Conservation (phyloP, 2,113 vertebrate genomes). For the Albula glossodonta region DNA sequence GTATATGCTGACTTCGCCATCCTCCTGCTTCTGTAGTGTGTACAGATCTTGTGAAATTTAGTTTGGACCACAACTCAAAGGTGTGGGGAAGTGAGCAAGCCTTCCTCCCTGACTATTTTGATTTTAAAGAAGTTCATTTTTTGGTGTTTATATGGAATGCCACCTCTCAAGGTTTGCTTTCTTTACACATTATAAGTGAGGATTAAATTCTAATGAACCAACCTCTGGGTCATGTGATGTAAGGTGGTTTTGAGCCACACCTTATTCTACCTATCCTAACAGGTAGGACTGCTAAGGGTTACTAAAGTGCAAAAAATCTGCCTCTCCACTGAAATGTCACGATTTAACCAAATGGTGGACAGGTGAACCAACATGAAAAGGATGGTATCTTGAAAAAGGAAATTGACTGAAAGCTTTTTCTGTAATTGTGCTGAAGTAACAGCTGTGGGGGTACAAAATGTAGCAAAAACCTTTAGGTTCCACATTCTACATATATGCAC, state of each 20-base stretch:
- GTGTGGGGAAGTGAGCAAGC: neutral
- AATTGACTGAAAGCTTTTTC: too few relatives aligned
- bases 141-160: neutral
- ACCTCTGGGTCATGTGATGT: neutral
- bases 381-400: too few relatives aligned
- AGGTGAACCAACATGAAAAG: too few relatives aligned
- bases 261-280: neutral
- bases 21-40: too few relatives aligned
- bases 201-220: neutral
- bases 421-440: too few relatives aligned
- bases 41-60: too few relatives aligned
- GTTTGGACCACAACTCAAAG: neutral
- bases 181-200: neutral
- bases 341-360: too few relatives aligned
- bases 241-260: neutral
- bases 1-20: too few relatives aligned
- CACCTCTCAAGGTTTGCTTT: neutral
- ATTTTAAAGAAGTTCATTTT: neutral
- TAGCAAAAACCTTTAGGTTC: too few relatives aligned
- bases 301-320: neutral
- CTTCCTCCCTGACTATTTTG: neutral
- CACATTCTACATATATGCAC: too few relatives aligned
- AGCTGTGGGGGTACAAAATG: too few relatives aligned
- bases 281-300: neutral
- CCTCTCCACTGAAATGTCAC: too few relatives aligned